phyloP scores from a whole-genome alignment of 1,140 invertebrate species.

The Lepidostoma basale region DNA sequence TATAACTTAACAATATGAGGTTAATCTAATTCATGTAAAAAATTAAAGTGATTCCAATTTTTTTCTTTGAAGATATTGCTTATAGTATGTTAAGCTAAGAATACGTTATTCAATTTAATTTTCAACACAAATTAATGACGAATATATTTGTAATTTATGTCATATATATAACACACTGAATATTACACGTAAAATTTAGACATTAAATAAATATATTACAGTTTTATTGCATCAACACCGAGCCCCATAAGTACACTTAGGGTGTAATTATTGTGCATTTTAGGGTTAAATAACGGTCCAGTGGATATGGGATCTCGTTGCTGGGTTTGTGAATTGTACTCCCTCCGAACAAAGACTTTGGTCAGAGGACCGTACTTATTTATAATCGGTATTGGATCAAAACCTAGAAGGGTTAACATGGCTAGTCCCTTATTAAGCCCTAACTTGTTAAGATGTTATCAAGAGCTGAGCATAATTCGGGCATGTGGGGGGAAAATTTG shows the following conservation, averaged over 20 bases:
- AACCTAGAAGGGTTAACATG: constrained; percentile 18
- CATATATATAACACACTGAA: no score
- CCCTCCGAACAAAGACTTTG: not conserved
- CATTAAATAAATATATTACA: no score
- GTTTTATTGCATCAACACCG: not conserved
- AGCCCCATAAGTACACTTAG: no score
- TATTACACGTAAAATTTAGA: no score
- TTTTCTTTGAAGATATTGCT: no score
- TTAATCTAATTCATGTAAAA: no score
- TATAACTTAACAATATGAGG: no score
- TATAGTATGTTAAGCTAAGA: no score
- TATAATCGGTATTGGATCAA: constrained; percentile 25
- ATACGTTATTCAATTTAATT: no score
- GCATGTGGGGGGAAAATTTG: not conserved
- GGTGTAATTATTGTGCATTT: not conserved
- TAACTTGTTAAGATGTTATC: constrained; percentile 10
- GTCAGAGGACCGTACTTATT: not conserved
- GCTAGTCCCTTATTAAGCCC: constrained; percentile 15
- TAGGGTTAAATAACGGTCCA: not conserved
- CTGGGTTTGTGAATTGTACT: not conserved
- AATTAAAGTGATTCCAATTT: no score
- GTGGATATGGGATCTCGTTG: not conserved
- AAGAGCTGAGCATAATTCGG: not conserved
- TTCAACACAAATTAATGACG: no score
- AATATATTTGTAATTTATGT: no score